A percentile compares a stretch with the other conserved stretches of the same genome.
These are phyloP conservation scores for Bufo bufo DNA, from an alignment of 2,113 vertebrate species.

Conservation along the genomic window DNA sequence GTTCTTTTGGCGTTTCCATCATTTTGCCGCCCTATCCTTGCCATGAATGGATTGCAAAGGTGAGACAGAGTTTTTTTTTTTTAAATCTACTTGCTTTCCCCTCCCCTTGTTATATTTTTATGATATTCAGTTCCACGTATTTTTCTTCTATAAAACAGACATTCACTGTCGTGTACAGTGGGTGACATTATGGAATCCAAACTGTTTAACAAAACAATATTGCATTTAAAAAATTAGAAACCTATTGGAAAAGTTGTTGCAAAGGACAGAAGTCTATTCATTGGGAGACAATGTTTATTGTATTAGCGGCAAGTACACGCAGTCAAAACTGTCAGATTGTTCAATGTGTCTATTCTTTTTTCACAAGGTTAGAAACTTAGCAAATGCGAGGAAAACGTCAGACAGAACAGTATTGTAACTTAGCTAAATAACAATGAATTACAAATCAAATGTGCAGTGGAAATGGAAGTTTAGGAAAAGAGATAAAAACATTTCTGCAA, in stretches of 20 bases:
- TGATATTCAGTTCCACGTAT: background rate
- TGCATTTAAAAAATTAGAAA: background rate
- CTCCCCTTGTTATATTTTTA: background rate
- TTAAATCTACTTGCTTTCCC: too few species aligned
- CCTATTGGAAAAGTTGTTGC: background rate
- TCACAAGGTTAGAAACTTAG: constrained; percentile 43
- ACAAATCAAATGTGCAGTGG: background rate
- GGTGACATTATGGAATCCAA: background rate
- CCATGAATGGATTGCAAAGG: too few species aligned
- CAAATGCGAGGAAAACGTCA: background rate
- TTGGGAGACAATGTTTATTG: background rate
- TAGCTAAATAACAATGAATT: background rate
- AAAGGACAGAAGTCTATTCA: constrained; percentile 29
- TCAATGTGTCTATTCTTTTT: constrained; percentile 10
- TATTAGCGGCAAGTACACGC: background rate
- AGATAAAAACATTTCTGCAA: background rate
- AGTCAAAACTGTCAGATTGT: constrained; percentile 22
- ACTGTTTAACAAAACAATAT: constrained; percentile 26
- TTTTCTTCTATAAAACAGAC: background rate
- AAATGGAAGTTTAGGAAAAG: background rate
- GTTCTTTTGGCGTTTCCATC: too few species aligned
- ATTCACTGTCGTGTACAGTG: background rate
- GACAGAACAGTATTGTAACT: background rate
- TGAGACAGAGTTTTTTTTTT: too few species aligned
- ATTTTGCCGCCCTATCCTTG: too few species aligned